Conservation (phyloP, 2,888 invertebrate species). For the Esperia sulphurella region DNA sequence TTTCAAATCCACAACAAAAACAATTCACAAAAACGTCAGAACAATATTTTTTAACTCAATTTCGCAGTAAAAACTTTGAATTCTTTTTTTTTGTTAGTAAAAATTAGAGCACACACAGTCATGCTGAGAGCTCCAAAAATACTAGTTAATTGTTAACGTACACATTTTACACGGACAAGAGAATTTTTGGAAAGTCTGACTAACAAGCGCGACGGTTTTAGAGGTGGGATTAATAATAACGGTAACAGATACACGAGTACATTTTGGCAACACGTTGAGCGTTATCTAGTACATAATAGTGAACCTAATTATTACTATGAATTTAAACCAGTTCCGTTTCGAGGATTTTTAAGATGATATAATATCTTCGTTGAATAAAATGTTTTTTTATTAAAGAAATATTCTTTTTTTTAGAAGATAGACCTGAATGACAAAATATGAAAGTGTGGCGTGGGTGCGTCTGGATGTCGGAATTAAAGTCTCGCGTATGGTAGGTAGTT, state of each 20-base stretch:
- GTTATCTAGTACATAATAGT: neutral
- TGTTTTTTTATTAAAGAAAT: too few relatives aligned
- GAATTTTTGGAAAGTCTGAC: conserved; percentile 71
- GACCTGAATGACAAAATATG: too few relatives aligned
- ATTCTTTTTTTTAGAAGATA: too few relatives aligned
- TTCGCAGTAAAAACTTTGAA: conserved; percentile 9
- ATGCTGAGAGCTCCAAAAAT: conserved; percentile 31
- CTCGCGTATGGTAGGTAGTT: too few relatives aligned
- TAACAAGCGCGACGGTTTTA: conserved; percentile 58
- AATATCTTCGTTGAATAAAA: too few relatives aligned
- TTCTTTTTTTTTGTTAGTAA: neutral
- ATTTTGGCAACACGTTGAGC: too few relatives aligned
- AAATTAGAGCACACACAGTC: conserved; percentile 25
- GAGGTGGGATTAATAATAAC: conserved; percentile 25
- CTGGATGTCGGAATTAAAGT: too few relatives aligned
- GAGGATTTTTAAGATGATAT: too few relatives aligned
- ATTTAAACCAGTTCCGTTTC: too few relatives aligned
- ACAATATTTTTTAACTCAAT: conserved; percentile 4
- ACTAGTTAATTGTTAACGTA: conserved; percentile 44
- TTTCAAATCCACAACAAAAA: conserved; percentile 1
- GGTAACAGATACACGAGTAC: neutral
- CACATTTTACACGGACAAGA: conserved; percentile 44
- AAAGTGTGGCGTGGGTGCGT: too few relatives aligned
- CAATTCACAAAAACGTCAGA: neutral
- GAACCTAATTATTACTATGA: neutral